Base-by-base conservation (phyloP, 2,888 invertebrate genomes). In the Sesia bembeciformis region DNA sequence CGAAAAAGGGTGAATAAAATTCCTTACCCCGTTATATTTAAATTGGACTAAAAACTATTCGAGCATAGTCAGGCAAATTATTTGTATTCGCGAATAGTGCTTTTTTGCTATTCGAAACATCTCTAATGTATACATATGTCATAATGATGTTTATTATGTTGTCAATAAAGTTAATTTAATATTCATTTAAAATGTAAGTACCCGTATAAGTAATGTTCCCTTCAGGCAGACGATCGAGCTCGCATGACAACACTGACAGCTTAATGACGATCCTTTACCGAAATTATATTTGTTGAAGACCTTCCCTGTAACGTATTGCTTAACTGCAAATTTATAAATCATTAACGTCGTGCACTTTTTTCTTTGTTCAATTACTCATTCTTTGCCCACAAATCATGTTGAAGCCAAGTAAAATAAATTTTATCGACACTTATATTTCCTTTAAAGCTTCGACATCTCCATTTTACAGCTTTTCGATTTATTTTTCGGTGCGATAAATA, bases 201-300 rank as follows among this genome's bases (percentile, higher is more conserved):
- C 8, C 7, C n/a, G n/a, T 5, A 8, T 46, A 46, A 46, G 46
- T 23, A 46, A 46, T 46, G 8, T 46, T 23, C 39, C 38, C 55
- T 56, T 40, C 5, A 59, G 61, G 60, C 58, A n/a, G 55, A 49
- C 54, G 57, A 53, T 58, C 43, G 8, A 38, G 39, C 49, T 5
- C 53, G 49, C 51, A 5, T 23, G 50, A 50, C 53, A 40, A 55
- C 46, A 49, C 40, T 60, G 66, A 61, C 65, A 63, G 59, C 56
- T 58, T 67, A 67, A 66, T 64, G 59, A 62, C 57, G 53, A 58
- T 57, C 57, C 54, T 61, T 58, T 58, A 61, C 52, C 52, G 58
- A 56, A 62, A 62, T 53, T 57, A 52, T 57, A 57, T 62, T 62
- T 58, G 61, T 64, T 61, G 58, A 54, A 58, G 56, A 54, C 55